phyloP scores from a whole-genome alignment of 1,140 invertebrate genomes.

The Matsumurasca onukii region DNA sequence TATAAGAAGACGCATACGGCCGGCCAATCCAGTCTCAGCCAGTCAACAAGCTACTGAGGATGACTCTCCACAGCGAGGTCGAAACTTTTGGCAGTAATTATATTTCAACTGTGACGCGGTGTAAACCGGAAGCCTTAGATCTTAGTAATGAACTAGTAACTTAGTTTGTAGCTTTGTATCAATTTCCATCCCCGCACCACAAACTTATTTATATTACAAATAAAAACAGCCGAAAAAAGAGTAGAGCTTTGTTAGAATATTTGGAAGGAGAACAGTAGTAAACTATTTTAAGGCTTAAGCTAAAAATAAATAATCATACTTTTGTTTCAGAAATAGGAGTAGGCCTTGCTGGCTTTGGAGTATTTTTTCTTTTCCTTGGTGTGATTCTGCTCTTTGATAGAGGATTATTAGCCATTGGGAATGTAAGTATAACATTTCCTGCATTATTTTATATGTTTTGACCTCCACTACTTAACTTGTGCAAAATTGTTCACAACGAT shows the following conservation, averaged over 20 bases:
- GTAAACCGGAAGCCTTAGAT: no score
- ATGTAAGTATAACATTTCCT: constrained; percentile 71
- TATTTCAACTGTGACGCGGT: no score
- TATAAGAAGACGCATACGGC: no score
- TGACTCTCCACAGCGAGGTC: no score
- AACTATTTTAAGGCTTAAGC: constrained; percentile 7
- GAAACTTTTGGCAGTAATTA: no score
- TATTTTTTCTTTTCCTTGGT: constrained; percentile 94
- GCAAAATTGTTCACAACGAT: no score
- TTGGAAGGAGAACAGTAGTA: not conserved
- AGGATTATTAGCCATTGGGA: constrained; percentile 96
- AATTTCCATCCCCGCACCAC: not conserved
- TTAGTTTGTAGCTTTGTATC: not conserved
- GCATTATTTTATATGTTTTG: no score
- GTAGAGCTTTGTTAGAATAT: not conserved
- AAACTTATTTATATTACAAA: not conserved
- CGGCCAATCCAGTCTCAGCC: no score
- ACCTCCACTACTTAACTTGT: no score
- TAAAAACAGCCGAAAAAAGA: not conserved
- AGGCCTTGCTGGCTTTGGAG: constrained; percentile 93
- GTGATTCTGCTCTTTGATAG: constrained; percentile 96
- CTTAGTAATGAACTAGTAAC: not conserved
- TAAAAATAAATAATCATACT: no score
- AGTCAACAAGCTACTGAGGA: no score
- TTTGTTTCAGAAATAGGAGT: constrained; percentile 90